Percentiles rank a stretch among this genome's conserved stretches.
These are phyloP conservation scores for Ametastegia equiseti DNA, from an alignment of 2,888 invertebrate genomes.

Conservation along the genomic window DNA sequence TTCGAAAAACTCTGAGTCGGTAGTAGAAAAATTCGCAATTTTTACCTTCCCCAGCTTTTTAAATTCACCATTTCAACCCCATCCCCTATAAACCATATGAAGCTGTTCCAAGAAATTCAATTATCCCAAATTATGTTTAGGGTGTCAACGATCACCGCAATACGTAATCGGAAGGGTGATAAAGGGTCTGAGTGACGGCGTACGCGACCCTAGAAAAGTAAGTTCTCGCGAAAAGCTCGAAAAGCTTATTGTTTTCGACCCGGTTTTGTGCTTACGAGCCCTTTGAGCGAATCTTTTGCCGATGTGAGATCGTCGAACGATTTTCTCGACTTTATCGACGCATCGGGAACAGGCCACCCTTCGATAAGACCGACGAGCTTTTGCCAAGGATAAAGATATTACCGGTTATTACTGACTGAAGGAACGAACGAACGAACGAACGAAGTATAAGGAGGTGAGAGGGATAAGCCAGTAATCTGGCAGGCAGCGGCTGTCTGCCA, in stretches of 20 bases:
- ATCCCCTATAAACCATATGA: too few relatives aligned
- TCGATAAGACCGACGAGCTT: background rate
- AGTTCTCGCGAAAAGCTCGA: too few relatives aligned
- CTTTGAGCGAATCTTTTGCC: background rate
- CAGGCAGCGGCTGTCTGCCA: conserved; percentile 43
- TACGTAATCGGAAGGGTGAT: too few relatives aligned
- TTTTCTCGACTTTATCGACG: conserved; percentile 16
- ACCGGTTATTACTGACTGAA: conserved; percentile 44
- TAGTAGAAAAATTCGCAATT: too few relatives aligned
- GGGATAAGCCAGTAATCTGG: conserved; percentile 46
- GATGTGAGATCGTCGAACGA: background rate
- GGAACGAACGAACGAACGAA: conserved; percentile 24
- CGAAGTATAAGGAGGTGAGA: conserved; percentile 21
- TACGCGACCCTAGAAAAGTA: too few relatives aligned
- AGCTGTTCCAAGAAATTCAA: background rate
- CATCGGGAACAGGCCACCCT: background rate
- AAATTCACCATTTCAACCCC: too few relatives aligned
- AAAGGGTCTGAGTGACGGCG: too few relatives aligned
- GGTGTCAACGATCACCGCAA: background rate
- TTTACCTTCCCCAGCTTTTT: background rate
- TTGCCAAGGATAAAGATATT: conserved; percentile 37
- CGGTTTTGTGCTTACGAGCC: too few relatives aligned
- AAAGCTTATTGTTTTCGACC: too few relatives aligned
- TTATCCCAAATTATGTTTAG: background rate
- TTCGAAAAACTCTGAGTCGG: too few relatives aligned